phyloP scores from a whole-genome alignment of 37 sponge, comb jelly and placozoan species.

The Chondrilla cf. caribensis region DNA sequence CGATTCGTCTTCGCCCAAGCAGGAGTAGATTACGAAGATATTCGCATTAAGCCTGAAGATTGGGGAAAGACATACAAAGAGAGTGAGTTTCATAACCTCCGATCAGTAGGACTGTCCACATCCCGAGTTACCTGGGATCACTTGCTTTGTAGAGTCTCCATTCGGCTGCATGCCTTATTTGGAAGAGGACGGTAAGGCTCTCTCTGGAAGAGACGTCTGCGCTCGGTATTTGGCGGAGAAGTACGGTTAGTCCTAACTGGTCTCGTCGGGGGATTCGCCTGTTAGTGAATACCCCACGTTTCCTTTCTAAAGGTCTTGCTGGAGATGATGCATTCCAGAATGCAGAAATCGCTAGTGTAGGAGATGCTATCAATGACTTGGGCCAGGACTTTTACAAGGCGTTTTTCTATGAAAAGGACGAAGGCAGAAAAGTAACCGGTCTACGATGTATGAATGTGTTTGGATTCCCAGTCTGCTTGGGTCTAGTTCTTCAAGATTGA shows the following conservation, averaged over 20 bases:
- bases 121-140: too few relatives aligned
- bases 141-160: conserved; percentile 29
- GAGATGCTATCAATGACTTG: conserved; percentile 42
- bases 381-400: neutral
- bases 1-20: conserved; percentile 26
- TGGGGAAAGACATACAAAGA: conserved; percentile 11
- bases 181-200: conserved; percentile 50
- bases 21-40: conserved; percentile 27
- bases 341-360: conserved; percentile 45
- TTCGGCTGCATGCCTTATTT: conserved; percentile 50
- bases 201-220: conserved; percentile 34
- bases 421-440: conserved; percentile 24
- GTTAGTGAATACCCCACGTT: too few relatives aligned
- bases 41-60: neutral
- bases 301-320: conserved; percentile 37
- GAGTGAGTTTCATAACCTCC: neutral
- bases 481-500: too few relatives aligned
- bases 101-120: too few relatives aligned
- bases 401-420: conserved; percentile 43
- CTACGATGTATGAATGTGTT: neutral
- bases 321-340: conserved; percentile 57
- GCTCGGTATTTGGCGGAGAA: conserved; percentile 49
- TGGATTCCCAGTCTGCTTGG: neutral
- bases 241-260: conserved; percentile 6
- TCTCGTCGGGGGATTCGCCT: neutral